Percentiles rank a stretch among this genome's conserved stretches.
phyloP scores from a whole-genome alignment of 2,888 invertebrate species.

The Synanthedon andrenaeformis region DNA sequence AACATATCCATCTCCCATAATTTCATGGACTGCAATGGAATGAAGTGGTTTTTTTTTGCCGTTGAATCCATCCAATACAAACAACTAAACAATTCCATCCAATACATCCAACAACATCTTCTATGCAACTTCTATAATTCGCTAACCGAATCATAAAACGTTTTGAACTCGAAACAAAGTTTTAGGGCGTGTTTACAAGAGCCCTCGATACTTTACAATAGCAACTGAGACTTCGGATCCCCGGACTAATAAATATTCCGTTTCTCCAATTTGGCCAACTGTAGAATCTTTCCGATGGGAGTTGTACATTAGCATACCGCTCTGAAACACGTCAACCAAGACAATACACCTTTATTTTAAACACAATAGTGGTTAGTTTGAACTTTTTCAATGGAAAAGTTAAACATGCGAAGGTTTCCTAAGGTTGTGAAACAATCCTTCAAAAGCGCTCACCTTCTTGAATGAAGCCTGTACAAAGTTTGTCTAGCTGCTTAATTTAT shows the following conservation, averaged over 20 bases:
- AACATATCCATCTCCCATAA: too few relatives aligned
- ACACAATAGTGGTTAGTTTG: background rate
- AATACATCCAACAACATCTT: too few relatives aligned
- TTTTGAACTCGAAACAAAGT: too few relatives aligned
- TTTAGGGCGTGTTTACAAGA: constrained; percentile 4
- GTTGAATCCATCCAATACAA: too few relatives aligned
- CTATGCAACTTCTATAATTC: too few relatives aligned
- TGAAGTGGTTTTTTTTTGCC: too few relatives aligned
- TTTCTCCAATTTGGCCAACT: constrained; percentile 53
- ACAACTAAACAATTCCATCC: too few relatives aligned
- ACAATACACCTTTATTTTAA: background rate
- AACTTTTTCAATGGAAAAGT: constrained; percentile 7
- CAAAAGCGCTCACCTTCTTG: constrained; percentile 47
- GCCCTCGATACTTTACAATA: constrained; percentile 20
- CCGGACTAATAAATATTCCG: constrained; percentile 61
- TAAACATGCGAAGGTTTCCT: constrained; percentile 17
- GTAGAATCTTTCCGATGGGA: constrained; percentile 59
- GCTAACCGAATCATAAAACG: too few relatives aligned
- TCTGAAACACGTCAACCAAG: background rate
- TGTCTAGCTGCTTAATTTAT: constrained; percentile 55
- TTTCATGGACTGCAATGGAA: too few relatives aligned
- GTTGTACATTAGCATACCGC: constrained; percentile 47
- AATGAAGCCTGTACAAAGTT: constrained; percentile 48
- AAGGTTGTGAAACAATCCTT: constrained; percentile 40
- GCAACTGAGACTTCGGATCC: constrained; percentile 29